These are phyloP conservation scores for Gisinianus flammeolus DNA, from an alignment of 2,888 invertebrate genomes.

Conservation along the genomic window DNA sequence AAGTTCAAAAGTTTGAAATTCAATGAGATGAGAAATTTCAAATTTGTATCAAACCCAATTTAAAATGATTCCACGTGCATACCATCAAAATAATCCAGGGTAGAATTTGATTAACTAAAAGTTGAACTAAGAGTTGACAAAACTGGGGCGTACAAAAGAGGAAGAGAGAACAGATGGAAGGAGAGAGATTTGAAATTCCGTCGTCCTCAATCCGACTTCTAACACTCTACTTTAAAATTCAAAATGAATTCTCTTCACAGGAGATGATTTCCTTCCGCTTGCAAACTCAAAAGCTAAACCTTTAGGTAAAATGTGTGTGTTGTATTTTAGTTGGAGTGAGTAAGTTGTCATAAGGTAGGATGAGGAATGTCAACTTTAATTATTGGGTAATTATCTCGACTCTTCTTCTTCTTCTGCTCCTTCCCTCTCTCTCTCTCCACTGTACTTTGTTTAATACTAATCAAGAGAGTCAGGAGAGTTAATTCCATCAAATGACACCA, in stretches of 20 bases:
- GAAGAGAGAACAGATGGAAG: background rate
- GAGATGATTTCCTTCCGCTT: too few species aligned
- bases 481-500: background rate
- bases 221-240: background rate
- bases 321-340: background rate
- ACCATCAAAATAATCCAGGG: too few species aligned
- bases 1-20: too few species aligned
- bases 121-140: too few species aligned
- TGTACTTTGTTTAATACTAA: background rate
- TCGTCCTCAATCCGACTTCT: too few species aligned
- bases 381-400: background rate
- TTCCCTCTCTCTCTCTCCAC: background rate
- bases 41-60: too few species aligned
- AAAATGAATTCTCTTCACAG: too few species aligned
- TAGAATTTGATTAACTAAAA: too few species aligned
- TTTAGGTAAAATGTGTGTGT: too few species aligned
- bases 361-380: background rate
- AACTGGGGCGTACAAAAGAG: background rate
- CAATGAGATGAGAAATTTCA: too few species aligned
- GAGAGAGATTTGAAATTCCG: background rate
- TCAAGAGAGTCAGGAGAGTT: background rate
- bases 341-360: background rate
- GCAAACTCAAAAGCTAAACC: too few species aligned
- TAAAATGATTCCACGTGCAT: too few species aligned
- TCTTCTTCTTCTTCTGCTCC: background rate